Conservation (phyloP, 2,113 vertebrate genomes). For the Dendrocopos noguchii region DNA sequence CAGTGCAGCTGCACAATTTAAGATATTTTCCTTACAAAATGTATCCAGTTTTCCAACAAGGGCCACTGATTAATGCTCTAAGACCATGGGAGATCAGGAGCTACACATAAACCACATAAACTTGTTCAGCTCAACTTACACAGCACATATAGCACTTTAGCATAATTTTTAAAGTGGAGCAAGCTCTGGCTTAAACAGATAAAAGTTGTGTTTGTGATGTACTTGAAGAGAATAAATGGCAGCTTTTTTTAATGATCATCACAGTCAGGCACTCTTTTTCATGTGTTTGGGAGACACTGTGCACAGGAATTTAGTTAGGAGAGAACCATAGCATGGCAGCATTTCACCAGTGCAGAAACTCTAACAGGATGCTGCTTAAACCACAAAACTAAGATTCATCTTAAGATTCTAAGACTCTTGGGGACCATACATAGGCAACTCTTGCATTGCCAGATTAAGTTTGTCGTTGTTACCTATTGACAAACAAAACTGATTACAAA, state of each 20-base stretch:
- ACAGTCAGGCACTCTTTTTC: neutral
- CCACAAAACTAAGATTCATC: too few species aligned
- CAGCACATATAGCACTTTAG: neutral
- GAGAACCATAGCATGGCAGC: neutral
- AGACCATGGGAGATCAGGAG: neutral
- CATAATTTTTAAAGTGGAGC: neutral
- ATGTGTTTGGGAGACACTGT: neutral
- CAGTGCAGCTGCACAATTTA: neutral
- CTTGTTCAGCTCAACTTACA: neutral
- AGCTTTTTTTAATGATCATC: neutral
- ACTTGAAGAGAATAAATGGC: neutral
- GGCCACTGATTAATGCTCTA: neutral
- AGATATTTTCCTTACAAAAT: neutral
- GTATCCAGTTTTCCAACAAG: rapidly evolving
- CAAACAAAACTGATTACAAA: neutral
- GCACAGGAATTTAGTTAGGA: neutral
- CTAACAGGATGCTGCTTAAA: neutral
- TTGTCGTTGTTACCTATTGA: neutral
- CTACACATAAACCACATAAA: neutral
- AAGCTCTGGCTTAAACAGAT: neutral
- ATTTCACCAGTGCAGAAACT: neutral
- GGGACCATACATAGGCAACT: too few species aligned
- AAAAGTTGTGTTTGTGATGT: neutral
- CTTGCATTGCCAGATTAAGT: neutral
- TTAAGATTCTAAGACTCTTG: too few species aligned